Base-by-base conservation (phyloP, 30 jellyfish, hydroid and myxozoan species). In the Aurelia aurita region DNA sequence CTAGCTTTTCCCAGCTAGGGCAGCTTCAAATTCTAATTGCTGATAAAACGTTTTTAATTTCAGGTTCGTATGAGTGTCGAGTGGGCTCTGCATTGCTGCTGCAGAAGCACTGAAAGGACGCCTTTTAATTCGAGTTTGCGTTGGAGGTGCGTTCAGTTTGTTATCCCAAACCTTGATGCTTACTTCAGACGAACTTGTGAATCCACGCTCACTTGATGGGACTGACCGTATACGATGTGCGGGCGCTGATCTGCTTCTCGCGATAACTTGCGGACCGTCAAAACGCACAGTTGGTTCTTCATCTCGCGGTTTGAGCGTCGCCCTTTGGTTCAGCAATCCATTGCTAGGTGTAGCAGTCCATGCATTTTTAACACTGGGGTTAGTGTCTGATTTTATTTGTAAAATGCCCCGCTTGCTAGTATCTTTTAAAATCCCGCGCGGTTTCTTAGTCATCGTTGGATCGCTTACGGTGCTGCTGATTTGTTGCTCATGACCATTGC, bases 231-330 rank as follows among this genome's bases (percentile, higher is more conserved):
- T 70, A 4, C 97, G 66, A 51, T 79, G 89, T 15, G 97, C 97
- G 1, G 97, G 97, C n/a, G 97, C 95, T 3, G 94, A 79, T 47
- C 97, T 65, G 69, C 95, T 79, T n/a, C 95, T 59, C 39, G 97
- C 80, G 9, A 87, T 39, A 18, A 87, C 84, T 16, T 80, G 80
- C 27, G 86, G 84, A 12, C 35, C 74, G 32, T 31, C 29, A 10
- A 49, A 8, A 12, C 43, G 16, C 22, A 8, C 2, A 18, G 21
- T 53, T 5, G 46, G 1, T 13, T 15, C 57, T 28, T 31, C 78
- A 4, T 69, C 57, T 18, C 55, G 83, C 20, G 35, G 43, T 21
- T 26, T 25, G 43, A 83, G 6, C 9, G 83, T 61, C 4, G 82
- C 27, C 45, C 25, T 67, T 47, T 67, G 72, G 58, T 54, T 54